Evolutionary conservation across 2,888 invertebrate species (phyloP), one percentile per base, ranked within the genome.

Genomic region (Chromoteleia sp.): DNA sequence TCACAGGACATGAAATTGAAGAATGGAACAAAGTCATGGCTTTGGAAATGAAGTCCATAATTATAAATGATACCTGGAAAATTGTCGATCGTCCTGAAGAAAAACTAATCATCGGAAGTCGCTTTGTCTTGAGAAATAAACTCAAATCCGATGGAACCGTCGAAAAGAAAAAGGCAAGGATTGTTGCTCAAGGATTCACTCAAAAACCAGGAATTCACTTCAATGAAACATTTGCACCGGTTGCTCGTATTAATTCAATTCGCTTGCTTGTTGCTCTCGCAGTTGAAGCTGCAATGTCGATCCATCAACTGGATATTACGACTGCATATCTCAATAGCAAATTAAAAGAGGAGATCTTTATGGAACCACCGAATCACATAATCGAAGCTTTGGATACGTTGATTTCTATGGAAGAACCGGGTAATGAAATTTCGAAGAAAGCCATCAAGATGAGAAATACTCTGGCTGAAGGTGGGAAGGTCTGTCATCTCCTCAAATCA

Each of bases 1-100:
- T 83, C 10, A 29, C 39, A 6, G 65, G 81, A n/a, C 25, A 65
- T 1, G 74, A 84, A 6, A 71, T 70, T 1, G 15, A 30, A 1
- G 78, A 82, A 21, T 85, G 84, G 84, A 48, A 45, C 7, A 41
- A 70, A 0, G 84, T 84, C 2, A 86, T 86, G 7, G 71, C 17
- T 8, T 36, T 17, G 0, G 86, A 86, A 58, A 65, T 61, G n/a
- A 43, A 30, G 15, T 61, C 45, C 5, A 12, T 63, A 12, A 4
- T 63, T 5, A 39, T 12, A 39, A n/a, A 39, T 7, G 3, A 6
- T 3, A 39, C 39, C 0, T 39, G 52, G 52, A 7, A 8, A 17
- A n/a, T 52, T 1, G 7, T 52, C 0, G 17, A 30, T 15, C 52
- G 52, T 10, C 52, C 52, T n/a, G 1, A 1, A 0, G 3, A 25